A percentile compares a stretch with the other conserved stretches of the same genome.
These are phyloP conservation scores for Notamacropus eugenii DNA, from an alignment of 2,797 vertebrate species.

Conservation along the genomic window DNA sequence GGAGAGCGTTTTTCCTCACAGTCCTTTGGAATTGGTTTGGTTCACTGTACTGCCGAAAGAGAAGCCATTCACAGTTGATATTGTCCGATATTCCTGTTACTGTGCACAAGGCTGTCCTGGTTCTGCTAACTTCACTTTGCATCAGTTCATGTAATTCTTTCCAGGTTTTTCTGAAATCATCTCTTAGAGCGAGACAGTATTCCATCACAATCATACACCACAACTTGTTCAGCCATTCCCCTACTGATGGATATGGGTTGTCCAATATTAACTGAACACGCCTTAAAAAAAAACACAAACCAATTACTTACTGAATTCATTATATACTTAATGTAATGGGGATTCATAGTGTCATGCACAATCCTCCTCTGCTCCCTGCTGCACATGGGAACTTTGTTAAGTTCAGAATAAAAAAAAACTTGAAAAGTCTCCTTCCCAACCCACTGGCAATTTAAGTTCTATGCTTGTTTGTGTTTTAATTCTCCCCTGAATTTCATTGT, in stretches of 20 bases:
- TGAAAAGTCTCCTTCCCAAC: no score
- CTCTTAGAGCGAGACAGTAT: background rate
- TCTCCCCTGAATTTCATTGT: background rate
- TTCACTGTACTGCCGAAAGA: background rate
- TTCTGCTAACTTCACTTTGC: background rate
- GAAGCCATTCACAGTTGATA: background rate
- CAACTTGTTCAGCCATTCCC: constrained; percentile 24
- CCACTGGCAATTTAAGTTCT: background rate
- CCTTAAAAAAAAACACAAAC: no score
- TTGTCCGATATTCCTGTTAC: background rate
- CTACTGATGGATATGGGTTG: background rate
- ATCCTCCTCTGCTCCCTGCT: no score
- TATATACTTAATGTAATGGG: no score
- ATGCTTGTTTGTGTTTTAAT: no score
- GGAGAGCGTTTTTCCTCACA: background rate
- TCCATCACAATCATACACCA: background rate
- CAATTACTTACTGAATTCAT: no score
- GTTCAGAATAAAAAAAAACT: no score
- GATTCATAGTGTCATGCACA: no score
- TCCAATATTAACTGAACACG: background rate
- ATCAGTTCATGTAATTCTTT: background rate
- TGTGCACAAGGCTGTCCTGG: background rate
- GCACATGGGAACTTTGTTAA: no score
- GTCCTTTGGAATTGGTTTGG: background rate
- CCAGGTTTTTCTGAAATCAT: background rate